Conservation (phyloP, 2,113 vertebrate species). For the Takifugu bimaculatus region DNA sequence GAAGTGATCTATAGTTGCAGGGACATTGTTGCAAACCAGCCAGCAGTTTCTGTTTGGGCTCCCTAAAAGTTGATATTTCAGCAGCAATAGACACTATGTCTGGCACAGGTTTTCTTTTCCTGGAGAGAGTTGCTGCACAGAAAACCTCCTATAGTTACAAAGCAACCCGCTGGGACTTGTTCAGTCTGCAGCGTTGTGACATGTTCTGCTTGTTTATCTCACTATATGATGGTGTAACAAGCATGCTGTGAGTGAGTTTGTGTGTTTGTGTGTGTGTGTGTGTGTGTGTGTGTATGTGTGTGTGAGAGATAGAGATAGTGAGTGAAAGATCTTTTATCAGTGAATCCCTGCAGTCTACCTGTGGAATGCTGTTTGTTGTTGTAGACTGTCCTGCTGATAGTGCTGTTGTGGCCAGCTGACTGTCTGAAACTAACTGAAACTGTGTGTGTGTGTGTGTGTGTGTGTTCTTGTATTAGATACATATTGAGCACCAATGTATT, state of each 20-base stretch:
- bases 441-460: not conserved
- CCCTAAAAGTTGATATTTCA: too few relatives aligned
- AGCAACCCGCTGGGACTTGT: not conserved
- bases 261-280: not conserved
- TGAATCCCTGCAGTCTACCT: slow-evolving; percentile 41
- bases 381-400: not conserved
- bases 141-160: too few relatives aligned
- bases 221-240: not conserved
- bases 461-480: not conserved
- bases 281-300: too few relatives aligned
- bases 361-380: slow-evolving; percentile 55
- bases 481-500: too few relatives aligned
- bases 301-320: too few relatives aligned
- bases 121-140: too few relatives aligned
- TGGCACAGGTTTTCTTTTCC: too few relatives aligned
- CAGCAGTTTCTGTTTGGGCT: too few relatives aligned
- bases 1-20: too few relatives aligned
- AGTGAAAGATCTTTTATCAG: not conserved
- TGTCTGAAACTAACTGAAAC: not conserved
- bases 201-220: not conserved
- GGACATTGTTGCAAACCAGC: too few relatives aligned
- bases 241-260: not conserved
- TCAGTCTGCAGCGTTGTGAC: not conserved
- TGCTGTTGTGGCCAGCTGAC: too few relatives aligned
- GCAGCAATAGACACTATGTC: too few relatives aligned